A percentile compares a stretch with the other conserved stretches of the same genome.
These are phyloP conservation scores for Heliocidaris tuberculata DNA, from an alignment of 35 echinoderm and acorn worm species.

Conservation along the genomic window DNA sequence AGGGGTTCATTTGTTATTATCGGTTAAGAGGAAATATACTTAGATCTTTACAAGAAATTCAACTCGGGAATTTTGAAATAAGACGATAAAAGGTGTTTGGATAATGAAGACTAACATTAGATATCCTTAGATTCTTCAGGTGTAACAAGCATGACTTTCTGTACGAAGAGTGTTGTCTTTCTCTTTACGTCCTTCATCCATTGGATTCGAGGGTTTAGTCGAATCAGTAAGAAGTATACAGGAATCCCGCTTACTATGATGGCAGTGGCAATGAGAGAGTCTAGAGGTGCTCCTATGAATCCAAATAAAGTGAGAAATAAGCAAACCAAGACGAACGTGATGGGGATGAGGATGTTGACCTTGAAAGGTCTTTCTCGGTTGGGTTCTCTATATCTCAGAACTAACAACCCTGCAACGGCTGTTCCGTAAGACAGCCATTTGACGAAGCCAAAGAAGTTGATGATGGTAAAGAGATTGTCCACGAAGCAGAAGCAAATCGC, in stretches of 20 bases:
- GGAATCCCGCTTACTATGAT: not conserved
- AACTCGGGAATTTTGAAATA: too few species aligned
- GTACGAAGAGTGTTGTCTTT: not conserved
- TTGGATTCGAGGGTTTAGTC: not conserved
- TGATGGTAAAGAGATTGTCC: not conserved
- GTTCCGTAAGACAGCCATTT: not conserved
- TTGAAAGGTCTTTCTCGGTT: not conserved
- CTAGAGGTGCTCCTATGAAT: slow-evolving; percentile 4
- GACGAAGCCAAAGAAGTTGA: not conserved
- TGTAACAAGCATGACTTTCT: not conserved
- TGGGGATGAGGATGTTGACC: not conserved
- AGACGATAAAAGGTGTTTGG: too few species aligned
- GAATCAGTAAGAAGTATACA: not conserved
- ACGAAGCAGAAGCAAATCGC: not conserved
- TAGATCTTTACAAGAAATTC: too few species aligned
- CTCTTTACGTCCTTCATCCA: not conserved
- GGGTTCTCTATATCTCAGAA: not conserved
- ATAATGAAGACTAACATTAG: too few species aligned
- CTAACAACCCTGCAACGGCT: not conserved
- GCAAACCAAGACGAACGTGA: not conserved
- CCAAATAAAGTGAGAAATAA: not conserved
- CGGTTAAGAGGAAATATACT: too few species aligned
- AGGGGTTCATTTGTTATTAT: too few species aligned
- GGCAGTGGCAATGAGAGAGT: not conserved
- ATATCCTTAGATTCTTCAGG: not conserved